Conservation (phyloP, 2,888 invertebrate genomes). For the Tetrapedia diversipes region DNA sequence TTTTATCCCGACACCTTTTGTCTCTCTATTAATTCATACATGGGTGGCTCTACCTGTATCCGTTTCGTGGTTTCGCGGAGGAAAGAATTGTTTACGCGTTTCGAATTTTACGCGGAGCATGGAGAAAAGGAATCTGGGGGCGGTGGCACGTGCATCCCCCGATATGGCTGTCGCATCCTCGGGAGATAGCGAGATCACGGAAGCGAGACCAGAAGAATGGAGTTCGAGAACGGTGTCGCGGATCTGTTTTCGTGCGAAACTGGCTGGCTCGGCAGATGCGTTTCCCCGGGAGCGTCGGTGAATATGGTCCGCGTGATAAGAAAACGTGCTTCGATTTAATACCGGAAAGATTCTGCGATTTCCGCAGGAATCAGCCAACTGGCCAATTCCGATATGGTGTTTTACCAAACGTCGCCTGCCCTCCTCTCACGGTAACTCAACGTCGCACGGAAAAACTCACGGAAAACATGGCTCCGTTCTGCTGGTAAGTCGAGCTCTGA, state of each 20-base stretch:
- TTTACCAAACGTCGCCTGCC: slow-evolving; percentile 29
- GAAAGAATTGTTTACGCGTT: slow-evolving; percentile 44
- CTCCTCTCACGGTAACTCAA: background rate
- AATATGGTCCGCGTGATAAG: slow-evolving; percentile 67
- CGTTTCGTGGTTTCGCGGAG: background rate
- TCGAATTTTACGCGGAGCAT: slow-evolving; percentile 26
- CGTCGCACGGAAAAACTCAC: slow-evolving; percentile 2
- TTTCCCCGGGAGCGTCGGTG: slow-evolving; percentile 44
- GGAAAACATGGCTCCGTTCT: slow-evolving; percentile 14
- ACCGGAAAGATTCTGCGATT: slow-evolving; percentile 61
- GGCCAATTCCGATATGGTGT: slow-evolving; percentile 54
- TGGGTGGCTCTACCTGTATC: too few relatives aligned
- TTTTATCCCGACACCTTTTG: too few relatives aligned
- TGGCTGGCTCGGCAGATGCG: slow-evolving; percentile 69
- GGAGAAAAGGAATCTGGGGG: background rate
- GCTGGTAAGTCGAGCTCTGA: slow-evolving; percentile 3
- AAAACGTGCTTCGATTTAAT: slow-evolving; percentile 70
- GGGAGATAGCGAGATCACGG: slow-evolving; percentile 51
- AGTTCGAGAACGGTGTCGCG: slow-evolving; percentile 60
- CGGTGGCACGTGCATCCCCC: slow-evolving; percentile 27
- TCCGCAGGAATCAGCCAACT: slow-evolving; percentile 61
- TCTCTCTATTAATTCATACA: too few relatives aligned
- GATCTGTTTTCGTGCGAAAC: slow-evolving; percentile 68
- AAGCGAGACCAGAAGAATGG: slow-evolving; percentile 53
- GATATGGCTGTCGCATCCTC: slow-evolving; percentile 38